Base-by-base conservation (phyloP, 2,797 vertebrate genomes). In the Psittacula echo region DNA sequence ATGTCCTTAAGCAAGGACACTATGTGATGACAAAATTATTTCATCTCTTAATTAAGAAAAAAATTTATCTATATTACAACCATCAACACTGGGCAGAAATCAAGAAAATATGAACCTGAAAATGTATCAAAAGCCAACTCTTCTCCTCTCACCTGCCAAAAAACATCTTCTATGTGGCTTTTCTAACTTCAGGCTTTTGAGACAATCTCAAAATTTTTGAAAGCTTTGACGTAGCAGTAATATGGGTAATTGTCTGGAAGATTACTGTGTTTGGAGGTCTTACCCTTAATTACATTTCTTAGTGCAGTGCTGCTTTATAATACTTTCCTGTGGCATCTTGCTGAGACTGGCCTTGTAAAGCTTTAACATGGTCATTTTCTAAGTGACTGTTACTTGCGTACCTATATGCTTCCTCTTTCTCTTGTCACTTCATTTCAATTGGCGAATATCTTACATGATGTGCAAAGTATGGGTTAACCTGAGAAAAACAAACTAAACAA, bases 71-170 rank as follows among this genome's bases (percentile, higher is more conserved):
- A 8, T 15, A 2, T 16, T 54, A 23, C 8, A 70, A 30, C 7
- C 7, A 37, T 7, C 47, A 66, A 72, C 76, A 53, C 9, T 54
- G 8, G 4, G 23, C 21, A 56, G 13, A 78, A 75, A 67, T 47
- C 1, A 39, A 30, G 21, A 67, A 62, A 79, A 58, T 39, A 48
- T 16, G 41, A 90, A 58, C 12, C 27, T 24, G 11, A 85, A 92
- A 77, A 74, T 0, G 1, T 30, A 13, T 45, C 14, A 87, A 70
- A 92, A 88, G 5, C 3, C 21, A 66, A 34, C 10, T 89, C 5
- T 1, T 65, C 6, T 90, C 32, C 1, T 39, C 7, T 2, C 20
- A 2, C 0, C 1, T 14, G 11, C 1, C 0, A 1, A 11, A 58
- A 58, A 37, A 18, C 47, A 27, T 32, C 30, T 61, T 56, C n/a